phyloP scores from a whole-genome alignment of 2,888 invertebrate species.

The Acholoe squamosa region DNA sequence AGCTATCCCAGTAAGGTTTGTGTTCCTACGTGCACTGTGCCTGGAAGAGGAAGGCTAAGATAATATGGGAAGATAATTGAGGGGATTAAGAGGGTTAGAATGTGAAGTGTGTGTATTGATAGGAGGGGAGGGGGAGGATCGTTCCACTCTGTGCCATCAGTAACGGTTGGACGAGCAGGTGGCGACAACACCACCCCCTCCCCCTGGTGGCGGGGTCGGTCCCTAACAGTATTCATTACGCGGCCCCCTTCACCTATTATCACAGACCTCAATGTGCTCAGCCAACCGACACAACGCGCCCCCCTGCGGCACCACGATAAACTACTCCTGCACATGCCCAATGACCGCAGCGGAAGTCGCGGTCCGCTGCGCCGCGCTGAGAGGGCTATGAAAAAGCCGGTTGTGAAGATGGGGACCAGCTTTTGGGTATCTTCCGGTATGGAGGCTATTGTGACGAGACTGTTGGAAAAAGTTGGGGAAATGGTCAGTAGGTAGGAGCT shows the following conservation, averaged over 20 bases:
- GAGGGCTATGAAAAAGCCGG: neutral
- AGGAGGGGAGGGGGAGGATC: neutral
- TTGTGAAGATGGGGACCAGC: neutral
- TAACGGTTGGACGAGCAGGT: neutral
- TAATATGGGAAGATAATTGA: too few relatives aligned
- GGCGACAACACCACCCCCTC: slow-evolving; percentile 10
- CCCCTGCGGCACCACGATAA: slow-evolving; percentile 25
- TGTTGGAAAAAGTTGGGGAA: neutral
- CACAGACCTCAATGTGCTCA: slow-evolving; percentile 31
- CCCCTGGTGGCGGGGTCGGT: neutral
- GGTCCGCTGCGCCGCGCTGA: neutral
- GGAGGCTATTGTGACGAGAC: neutral
- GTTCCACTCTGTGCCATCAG: neutral
- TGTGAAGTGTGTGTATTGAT: neutral
- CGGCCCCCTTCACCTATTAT: neutral
- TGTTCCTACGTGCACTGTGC: too few relatives aligned
- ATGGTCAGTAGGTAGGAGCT: neutral
- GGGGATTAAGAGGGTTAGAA: neutral
- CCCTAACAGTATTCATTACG: neutral
- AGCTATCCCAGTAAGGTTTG: too few relatives aligned
- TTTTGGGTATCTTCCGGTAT: neutral
- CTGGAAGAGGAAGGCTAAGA: too few relatives aligned
- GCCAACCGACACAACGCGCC: neutral
- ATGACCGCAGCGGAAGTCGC: slow-evolving; percentile 25
- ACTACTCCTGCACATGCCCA: slow-evolving; percentile 18